phyloP scores from a whole-genome alignment of 2,113 vertebrate species.

The Ivindomyrus marchei region DNA sequence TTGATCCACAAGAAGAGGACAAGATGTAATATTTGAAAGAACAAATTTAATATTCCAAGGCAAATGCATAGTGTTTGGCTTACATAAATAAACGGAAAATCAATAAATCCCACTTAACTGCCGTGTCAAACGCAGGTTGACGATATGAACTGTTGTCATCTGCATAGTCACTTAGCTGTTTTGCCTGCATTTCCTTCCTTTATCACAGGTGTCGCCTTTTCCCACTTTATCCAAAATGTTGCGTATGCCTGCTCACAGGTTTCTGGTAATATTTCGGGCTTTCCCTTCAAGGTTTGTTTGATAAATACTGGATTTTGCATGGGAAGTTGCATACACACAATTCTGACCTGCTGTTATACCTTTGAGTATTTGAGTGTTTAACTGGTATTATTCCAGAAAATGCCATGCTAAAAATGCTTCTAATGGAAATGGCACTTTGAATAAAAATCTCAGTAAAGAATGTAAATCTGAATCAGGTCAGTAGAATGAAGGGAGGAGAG shows the following conservation, averaged over 20 bases:
- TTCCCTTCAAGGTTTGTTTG: neutral
- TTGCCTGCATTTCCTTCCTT: neutral
- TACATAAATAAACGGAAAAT: neutral
- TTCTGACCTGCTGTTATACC: neutral
- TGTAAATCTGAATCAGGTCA: neutral
- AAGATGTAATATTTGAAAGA: neutral
- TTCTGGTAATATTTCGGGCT: neutral
- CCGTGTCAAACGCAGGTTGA: neutral
- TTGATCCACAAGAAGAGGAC: neutral
- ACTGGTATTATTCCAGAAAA: no score
- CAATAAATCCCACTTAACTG: neutral
- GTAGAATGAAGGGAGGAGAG: neutral
- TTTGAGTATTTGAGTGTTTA: no score
- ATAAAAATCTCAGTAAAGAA: neutral
- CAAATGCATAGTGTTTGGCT: neutral
- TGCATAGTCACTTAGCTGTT: neutral
- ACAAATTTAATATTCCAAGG: neutral
- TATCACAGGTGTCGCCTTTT: neutral
- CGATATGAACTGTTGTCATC: neutral
- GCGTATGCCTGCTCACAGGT: neutral
- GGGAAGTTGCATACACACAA: neutral
- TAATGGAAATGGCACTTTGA: neutral
- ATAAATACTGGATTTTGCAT: neutral
- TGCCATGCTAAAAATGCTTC: no score
- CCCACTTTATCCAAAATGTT: neutral